Base-by-base conservation (phyloP, 2,113 vertebrate genomes). In the Otolemur garnettii region DNA sequence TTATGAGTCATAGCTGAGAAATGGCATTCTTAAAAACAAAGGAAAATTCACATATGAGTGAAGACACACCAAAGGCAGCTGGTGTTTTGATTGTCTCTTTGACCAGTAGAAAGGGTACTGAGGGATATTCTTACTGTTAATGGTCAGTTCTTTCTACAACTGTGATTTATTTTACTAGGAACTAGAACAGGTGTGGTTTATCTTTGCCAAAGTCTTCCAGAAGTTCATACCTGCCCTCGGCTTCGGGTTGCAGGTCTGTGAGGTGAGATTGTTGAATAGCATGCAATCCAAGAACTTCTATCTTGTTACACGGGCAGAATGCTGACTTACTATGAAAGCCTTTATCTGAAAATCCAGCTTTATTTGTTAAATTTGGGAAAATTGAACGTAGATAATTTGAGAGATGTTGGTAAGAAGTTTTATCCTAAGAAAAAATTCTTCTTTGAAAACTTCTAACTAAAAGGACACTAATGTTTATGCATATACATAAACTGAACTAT, bases 181-280 rank as follows among this genome's bases (percentile, higher is more conserved):
- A 77, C 71, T 92, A 50, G 68, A 97, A 92, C 97, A 97, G 97
- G 97, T 97, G 95, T 90, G 90, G 93, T 91, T 77, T 94, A 24
- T 87, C 92, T 74, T 85, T 96, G 95, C 95, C 96, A 95, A 93
- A 92, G 87, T 68, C 93, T 94, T 96, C 86, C 91, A 83, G 57
- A 69, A 97, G 93, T 93, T 95, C 89, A 79, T 97, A 96, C 94
- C 94, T 97, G 91, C 68, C 12, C 3, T 28, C 5, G 77, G 93
- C 14, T 81, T 97, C 94, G 45, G 50, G 80, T 98, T 97, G 96
- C 95, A 78, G 50, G 75, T 95, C 83, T 86, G 57, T 84, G 84
- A 66, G n/a, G 72, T 53, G n/a, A 92, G 81, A 71, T 18, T 83
- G 90, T 75, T 78, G 79, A 95, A 72, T 60, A 64, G 38, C 14